phyloP scores from a whole-genome alignment of 2,888 invertebrate species.

The Clepsis dumicolana region DNA sequence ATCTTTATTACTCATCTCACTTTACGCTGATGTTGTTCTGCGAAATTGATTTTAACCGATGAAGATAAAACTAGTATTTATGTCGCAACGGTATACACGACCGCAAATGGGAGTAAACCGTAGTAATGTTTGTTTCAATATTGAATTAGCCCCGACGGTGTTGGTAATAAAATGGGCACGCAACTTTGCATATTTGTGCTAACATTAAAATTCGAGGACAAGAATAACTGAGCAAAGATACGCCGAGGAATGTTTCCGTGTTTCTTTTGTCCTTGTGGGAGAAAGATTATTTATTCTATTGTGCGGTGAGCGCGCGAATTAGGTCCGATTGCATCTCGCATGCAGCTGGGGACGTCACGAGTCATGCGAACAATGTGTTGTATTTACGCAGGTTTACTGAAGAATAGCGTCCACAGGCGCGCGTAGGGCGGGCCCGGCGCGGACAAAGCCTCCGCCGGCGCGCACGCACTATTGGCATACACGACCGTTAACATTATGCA shows the following conservation, averaged over 20 bases:
- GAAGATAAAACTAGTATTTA: constrained; percentile 72
- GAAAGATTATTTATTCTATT: constrained; percentile 62
- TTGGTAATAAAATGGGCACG: constrained; percentile 60
- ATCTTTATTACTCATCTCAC: constrained; percentile 75
- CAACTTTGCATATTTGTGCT: constrained; percentile 52
- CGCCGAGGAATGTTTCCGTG: constrained; percentile 60
- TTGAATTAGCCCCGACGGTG: constrained; percentile 64
- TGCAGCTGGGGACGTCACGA: constrained; percentile 56
- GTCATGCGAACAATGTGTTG: constrained; percentile 52
- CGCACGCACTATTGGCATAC: constrained; percentile 23
- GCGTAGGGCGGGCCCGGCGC: constrained; percentile 26
- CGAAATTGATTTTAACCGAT: constrained; percentile 74
- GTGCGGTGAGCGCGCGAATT: constrained; percentile 55
- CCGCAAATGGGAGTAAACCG: constrained; percentile 59
- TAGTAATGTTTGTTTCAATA: constrained; percentile 74
- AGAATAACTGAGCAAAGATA: constrained; percentile 62
- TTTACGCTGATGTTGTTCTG: constrained; percentile 71
- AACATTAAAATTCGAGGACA: constrained; percentile 45
- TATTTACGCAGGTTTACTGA: constrained; percentile 47
- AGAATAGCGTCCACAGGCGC: constrained; percentile 45
- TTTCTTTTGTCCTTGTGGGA: constrained; percentile 63
- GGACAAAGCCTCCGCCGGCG: constrained; percentile 28
- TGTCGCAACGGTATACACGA: constrained; percentile 70
- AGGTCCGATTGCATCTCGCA: constrained; percentile 61
- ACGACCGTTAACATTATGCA: constrained; percentile 19